Evolutionary conservation across 2,888 invertebrate species (phyloP).

Genomic region (Itoplectis maculator): DNA sequence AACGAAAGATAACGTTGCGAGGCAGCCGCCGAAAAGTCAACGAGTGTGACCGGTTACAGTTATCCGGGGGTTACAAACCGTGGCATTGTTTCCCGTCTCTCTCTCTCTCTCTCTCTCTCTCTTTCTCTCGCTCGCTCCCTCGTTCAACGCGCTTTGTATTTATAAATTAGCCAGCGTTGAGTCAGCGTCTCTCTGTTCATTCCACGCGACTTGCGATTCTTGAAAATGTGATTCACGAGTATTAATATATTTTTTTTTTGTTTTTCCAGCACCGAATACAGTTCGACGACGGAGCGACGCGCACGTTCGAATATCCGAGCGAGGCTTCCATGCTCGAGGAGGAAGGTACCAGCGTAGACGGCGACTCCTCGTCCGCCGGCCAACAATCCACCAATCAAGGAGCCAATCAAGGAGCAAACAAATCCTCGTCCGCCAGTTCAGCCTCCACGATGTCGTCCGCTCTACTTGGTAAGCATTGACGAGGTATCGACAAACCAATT

Average conservation of each 20-base stretch:
- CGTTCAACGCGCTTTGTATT: slow-evolving; percentile 57
- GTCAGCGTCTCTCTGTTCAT: slow-evolving; percentile 5
- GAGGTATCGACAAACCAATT: slow-evolving; percentile 57
- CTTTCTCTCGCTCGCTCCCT: slow-evolving; percentile 65
- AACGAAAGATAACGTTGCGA: slow-evolving; percentile 69
- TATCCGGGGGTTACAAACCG: slow-evolving; percentile 78
- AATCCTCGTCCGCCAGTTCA: slow-evolving; percentile 75
- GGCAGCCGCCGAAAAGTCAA: slow-evolving; percentile 78
- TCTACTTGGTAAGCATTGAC: slow-evolving; percentile 79
- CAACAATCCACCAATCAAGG: slow-evolving; percentile 75
- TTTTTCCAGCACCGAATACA: slow-evolving; percentile 92
- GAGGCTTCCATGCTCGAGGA: slow-evolving; percentile 93
- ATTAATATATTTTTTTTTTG: slow-evolving; percentile 60
- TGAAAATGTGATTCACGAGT: not conserved
- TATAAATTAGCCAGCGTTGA: slow-evolving; percentile 62
- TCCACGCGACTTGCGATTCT: slow-evolving; percentile 9
- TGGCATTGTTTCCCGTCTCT: slow-evolving; percentile 76
- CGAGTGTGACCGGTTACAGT: slow-evolving; percentile 84
- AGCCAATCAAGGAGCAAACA: slow-evolving; percentile 73
- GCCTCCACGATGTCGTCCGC: slow-evolving; percentile 78
- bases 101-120: slow-evolving; percentile 65
- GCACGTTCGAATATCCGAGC: slow-evolving; percentile 97
- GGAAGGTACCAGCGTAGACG: slow-evolving; percentile 81
- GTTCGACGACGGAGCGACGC: slow-evolving; percentile 94
- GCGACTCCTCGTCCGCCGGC: slow-evolving; percentile 79